Evolutionary conservation across 2,888 invertebrate species (phyloP).

Genomic region (Conus canariensis): DNA sequence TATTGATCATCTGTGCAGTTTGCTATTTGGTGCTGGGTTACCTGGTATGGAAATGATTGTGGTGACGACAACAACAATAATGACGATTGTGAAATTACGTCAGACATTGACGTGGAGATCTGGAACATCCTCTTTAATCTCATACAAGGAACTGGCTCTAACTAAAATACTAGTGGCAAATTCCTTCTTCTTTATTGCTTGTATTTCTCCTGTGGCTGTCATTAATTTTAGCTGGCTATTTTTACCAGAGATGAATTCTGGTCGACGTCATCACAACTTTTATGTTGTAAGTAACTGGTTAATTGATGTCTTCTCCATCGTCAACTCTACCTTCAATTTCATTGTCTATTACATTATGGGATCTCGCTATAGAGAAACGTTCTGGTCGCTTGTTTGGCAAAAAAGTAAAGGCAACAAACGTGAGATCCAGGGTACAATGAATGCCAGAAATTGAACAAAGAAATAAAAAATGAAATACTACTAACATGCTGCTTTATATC

Average conservation of each 20-base stretch:
- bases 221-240: neutral
- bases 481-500: too few species aligned
- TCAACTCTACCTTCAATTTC: neutral
- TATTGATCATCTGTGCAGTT: too few species aligned
- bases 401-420: neutral
- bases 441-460: too few species aligned
- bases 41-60: neutral
- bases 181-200: neutral
- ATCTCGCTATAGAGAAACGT: neutral
- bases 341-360: neutral
- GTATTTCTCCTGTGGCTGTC: neutral
- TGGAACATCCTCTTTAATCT: neutral
- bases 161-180: neutral
- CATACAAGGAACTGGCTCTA: neutral
- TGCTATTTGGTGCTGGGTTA: neutral
- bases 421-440: too few species aligned
- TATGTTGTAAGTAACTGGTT: neutral
- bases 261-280: neutral
- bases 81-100: neutral
- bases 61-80: neutral
- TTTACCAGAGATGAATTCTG: neutral
- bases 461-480: too few species aligned
- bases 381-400: neutral
- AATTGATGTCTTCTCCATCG: neutral
- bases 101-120: neutral